Conservation (phyloP, 2,888 invertebrate species). For the Masnerella sp. region DNA sequence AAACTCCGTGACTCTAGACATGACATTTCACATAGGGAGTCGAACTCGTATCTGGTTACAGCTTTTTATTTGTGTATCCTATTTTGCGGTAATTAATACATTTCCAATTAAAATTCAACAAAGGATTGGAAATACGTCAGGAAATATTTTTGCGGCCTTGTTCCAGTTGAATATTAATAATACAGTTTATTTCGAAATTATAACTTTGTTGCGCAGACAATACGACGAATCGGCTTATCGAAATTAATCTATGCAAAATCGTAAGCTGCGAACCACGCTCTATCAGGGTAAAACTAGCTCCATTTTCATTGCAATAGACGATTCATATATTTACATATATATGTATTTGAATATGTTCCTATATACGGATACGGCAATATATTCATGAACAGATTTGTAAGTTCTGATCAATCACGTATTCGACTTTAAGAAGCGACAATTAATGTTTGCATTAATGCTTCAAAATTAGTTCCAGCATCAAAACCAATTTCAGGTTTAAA, state of each 20-base stretch:
- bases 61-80: no score
- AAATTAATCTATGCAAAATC: constrained; percentile 61
- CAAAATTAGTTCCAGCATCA: no score
- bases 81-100: no score
- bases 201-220: constrained; percentile 47
- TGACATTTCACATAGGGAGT: no score
- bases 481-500: no score
- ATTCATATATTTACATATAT: constrained; percentile 23
- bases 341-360: constrained; percentile 11
- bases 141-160: no score
- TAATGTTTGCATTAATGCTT: constrained; percentile 4
- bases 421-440: constrained; percentile 20
- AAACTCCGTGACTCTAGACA: no score
- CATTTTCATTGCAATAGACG: constrained; percentile 47
- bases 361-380: constrained; percentile 8
- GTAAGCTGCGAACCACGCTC: constrained; percentile 36
- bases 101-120: no score
- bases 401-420: constrained; percentile 36
- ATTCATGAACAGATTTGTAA: constrained; percentile 51
- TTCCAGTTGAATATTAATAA: constrained; percentile 31
- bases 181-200: constrained; percentile 46
- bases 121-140: no score
- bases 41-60: no score
- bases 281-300: constrained; percentile 41
- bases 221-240: constrained; percentile 55